These are phyloP conservation scores for Cephonodes hylas DNA, from an alignment of 2,888 invertebrate species.

Conservation along the genomic window DNA sequence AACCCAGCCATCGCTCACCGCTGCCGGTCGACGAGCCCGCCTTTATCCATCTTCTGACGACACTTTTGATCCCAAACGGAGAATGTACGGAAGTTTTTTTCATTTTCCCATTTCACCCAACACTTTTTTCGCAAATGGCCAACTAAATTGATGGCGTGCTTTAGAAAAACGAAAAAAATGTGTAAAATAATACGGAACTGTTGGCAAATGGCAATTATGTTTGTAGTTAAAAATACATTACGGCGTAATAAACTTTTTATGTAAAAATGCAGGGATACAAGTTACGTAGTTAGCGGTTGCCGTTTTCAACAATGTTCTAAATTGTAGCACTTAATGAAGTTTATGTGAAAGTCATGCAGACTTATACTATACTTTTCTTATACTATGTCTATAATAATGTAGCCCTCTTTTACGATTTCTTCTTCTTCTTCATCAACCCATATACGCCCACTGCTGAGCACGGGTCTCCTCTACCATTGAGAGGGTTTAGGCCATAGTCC, in stretches of 20 bases:
- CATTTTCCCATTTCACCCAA: not conserved
- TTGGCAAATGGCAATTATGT: slow-evolving; percentile 4
- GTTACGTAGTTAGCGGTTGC: slow-evolving; percentile 1
- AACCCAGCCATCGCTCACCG: slow-evolving; percentile 8
- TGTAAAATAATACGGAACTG: not conserved
- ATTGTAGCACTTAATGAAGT: not conserved
- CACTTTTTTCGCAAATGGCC: not conserved
- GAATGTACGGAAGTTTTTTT: not conserved
- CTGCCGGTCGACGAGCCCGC: not conserved
- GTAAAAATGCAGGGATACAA: not conserved
- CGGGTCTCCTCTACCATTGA: too few relatives aligned
- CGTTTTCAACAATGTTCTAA: not conserved
- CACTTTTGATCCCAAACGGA: slow-evolving; percentile 4
- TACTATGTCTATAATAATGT: too few relatives aligned
- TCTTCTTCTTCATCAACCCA: too few relatives aligned
- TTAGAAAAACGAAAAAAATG: not conserved
- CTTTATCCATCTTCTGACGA: slow-evolving; percentile 10
- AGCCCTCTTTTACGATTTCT: too few relatives aligned
- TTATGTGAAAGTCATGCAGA: too few relatives aligned
- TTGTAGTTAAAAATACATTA: slow-evolving; percentile 8
- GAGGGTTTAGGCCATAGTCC: too few relatives aligned
- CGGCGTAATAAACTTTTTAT: slow-evolving; percentile 3
- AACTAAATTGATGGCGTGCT: not conserved
- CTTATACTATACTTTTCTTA: too few relatives aligned
- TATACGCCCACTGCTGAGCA: too few relatives aligned